Percentiles rank a stretch among this genome's conserved stretches.
These are phyloP conservation scores for Sthenelais limicola DNA, from an alignment of 2,888 invertebrate genomes.

Conservation along the genomic window DNA sequence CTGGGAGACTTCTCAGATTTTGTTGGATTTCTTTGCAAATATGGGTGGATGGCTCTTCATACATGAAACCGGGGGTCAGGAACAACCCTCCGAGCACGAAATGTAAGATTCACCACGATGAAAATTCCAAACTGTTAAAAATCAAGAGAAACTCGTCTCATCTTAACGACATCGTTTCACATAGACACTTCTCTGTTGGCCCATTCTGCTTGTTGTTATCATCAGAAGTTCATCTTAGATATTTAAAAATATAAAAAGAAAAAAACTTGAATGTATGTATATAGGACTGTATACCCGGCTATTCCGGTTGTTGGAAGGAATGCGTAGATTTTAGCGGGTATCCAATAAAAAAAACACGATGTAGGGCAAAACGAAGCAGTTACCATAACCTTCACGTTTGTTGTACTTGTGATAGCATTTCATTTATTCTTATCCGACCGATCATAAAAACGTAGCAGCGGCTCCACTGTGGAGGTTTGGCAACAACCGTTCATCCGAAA, in stretches of 20 bases:
- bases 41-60: no score
- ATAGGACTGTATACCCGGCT: conserved; percentile 17
- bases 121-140: no score
- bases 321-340: conserved; percentile 24
- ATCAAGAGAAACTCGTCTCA: no score
- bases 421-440: conserved; percentile 32
- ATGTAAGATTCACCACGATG: no score
- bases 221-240: neutral
- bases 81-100: no score
- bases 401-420: conserved; percentile 36
- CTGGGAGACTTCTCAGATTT: no score
- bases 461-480: no score
- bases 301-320: conserved; percentile 18
- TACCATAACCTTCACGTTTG: conserved; percentile 34
- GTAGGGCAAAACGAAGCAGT: conserved; percentile 31
- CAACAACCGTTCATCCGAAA: no score
- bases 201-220: conserved; percentile 8
- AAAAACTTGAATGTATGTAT: conserved; percentile 39
- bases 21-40: no score
- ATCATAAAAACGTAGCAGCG: no score
- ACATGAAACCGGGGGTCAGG: no score
- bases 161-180: conserved; percentile 34
- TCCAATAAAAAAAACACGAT: no score
- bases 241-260: conserved; percentile 16
- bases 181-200: conserved; percentile 18